Percentiles rank a stretch among this genome's conserved stretches.
Conservation (phyloP, 2,113 vertebrate genomes). For the Oceanodroma tethys region DNA sequence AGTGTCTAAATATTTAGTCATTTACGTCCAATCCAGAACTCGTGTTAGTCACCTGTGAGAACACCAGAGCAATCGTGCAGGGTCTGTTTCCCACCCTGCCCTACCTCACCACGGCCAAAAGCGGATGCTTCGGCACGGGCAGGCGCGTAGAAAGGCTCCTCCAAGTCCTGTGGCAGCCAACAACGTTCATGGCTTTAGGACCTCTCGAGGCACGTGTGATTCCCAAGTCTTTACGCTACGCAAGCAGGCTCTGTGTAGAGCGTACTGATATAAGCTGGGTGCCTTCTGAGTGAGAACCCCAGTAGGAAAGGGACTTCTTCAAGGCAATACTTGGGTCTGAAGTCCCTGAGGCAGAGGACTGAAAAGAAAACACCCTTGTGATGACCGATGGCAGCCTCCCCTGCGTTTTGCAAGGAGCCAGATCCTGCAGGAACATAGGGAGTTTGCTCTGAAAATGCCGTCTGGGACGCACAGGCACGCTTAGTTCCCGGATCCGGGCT, state of each 20-base stretch:
- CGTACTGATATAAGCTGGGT: accelerated
- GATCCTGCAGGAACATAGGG: neutral
- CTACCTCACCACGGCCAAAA: neutral
- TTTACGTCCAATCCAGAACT: neutral
- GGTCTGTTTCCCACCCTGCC: accelerated
- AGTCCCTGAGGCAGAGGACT: neutral
- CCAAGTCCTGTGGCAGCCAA: neutral
- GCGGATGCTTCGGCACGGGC: accelerated
- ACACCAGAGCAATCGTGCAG: accelerated
- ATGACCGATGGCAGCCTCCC: neutral
- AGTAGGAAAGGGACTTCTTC: neutral
- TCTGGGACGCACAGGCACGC: neutral
- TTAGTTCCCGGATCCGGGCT: neutral
- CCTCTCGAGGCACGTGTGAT: neutral
- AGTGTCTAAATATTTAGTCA: neutral
- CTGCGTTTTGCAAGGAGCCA: neutral
- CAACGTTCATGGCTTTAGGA: accelerated
- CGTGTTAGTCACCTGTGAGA: accelerated
- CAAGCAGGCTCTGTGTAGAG: accelerated
- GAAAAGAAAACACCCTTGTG: neutral
- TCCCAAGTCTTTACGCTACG: accelerated
- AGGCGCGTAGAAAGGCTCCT: accelerated
- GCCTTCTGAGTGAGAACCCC: neutral
- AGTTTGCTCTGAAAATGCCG: neutral
- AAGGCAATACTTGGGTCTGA: neutral